Base-by-base conservation (phyloP, 2,797 vertebrate genomes). In the Pseudochirops corinnae region DNA sequence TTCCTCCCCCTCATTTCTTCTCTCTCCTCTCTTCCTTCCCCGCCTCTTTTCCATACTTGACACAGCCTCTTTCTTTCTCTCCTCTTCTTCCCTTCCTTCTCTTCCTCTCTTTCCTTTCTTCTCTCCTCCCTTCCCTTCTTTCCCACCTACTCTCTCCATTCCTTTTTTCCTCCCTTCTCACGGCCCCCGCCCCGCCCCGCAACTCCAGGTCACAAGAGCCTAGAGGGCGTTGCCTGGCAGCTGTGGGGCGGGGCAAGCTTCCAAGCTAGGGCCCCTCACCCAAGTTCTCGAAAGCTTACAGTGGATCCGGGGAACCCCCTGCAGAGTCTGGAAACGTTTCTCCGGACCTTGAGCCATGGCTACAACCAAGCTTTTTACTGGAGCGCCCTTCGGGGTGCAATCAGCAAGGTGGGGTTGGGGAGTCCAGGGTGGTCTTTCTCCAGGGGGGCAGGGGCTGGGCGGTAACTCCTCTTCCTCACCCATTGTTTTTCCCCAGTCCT, bases 341-440 rank as follows among this genome's bases (percentile, higher is more conserved):
- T 56, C 50, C 9, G 26, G 21, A 82, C 90, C 31, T 90, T 14
- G 39, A 57, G 7, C 33, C 93, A 95, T 96, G 97, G 14, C 91
- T n/a, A 46, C 56, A 26, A 46, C 16, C 1, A 90, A 96, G 92
- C 57, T 82, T 96, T 98, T 98, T 90, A 92, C 55, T 56, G 97
- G 98, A 50, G 96, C 97, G 5, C 97, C 98, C 26, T 99, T 97
- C 0, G 97, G 98, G 94, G 97, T 93, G 91, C 91, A 98, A 96
- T 94, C 97, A 94, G 96, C 97, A 95, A 98, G 98, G 98, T 98
- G 96, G 95, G 93, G 82, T 0, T 0, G 56, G 91, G 24, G 26
- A 74, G 60, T 31, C 53, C 31, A 26, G 16, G 33, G 9, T n/a
- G 74, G 21, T 67, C 60, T 67, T 60, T 31, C 60, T 16, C 60